phyloP scores from a whole-genome alignment of 1,140 invertebrate species.

The Planococcus citri region DNA sequence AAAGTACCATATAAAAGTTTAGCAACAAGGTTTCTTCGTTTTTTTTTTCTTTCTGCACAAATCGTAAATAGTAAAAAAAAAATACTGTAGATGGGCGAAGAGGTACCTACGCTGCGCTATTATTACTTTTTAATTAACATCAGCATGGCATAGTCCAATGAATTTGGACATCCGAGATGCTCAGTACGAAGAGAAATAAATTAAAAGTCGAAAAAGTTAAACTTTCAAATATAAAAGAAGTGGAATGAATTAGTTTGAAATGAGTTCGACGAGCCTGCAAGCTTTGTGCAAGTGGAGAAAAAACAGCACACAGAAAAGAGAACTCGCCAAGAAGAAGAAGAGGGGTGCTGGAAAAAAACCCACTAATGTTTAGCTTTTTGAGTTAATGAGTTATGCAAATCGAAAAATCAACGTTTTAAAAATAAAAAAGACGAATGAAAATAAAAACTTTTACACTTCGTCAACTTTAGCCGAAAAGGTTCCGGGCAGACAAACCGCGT shows the following conservation, averaged over 20 bases:
- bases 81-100: too few relatives aligned
- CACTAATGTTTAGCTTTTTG: slow-evolving; percentile 14
- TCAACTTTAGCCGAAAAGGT: neutral
- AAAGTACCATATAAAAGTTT: too few relatives aligned
- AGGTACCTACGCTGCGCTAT: too few relatives aligned
- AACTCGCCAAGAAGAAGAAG: neutral
- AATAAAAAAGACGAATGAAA: slow-evolving; percentile 19
- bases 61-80: too few relatives aligned
- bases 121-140: slow-evolving; percentile 21
- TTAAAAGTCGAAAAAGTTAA: slow-evolving; percentile 20
- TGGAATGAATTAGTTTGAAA: slow-evolving; percentile 20
- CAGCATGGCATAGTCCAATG: slow-evolving; percentile 14
- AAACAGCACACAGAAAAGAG: neutral
- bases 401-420: slow-evolving; percentile 20
- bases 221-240: slow-evolving; percentile 20
- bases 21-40: too few relatives aligned
- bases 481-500: neutral
- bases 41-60: too few relatives aligned
- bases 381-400: slow-evolving; percentile 20
- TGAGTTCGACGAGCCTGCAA: slow-evolving; percentile 17
- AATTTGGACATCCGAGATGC: slow-evolving; percentile 16
- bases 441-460: slow-evolving; percentile 17
- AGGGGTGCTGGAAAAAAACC: neutral
- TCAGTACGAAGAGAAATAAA: slow-evolving; percentile 15
- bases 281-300: neutral